These are phyloP conservation scores for Onthophagus sagittarius DNA, from an alignment of 2,888 invertebrate species.

Conservation along the genomic window DNA sequence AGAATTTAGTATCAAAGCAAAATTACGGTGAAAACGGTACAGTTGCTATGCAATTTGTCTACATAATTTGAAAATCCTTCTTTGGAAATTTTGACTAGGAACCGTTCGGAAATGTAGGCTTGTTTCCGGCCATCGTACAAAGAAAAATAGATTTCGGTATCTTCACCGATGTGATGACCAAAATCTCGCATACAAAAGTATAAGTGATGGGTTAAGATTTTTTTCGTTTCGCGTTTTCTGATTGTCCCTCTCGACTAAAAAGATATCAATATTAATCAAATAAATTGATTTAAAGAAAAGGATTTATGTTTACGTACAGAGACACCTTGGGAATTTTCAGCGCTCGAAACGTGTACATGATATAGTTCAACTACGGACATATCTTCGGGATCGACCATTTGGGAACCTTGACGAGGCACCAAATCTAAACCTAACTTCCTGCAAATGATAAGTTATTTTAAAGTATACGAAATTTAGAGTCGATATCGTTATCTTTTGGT, in stretches of 20 bases:
- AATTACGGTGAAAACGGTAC: constrained; percentile 75
- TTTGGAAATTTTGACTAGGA: constrained; percentile 82
- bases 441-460: constrained; percentile 39
- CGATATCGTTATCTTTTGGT: background rate
- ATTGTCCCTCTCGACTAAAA: constrained; percentile 55
- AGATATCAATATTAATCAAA: background rate
- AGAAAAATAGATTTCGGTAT: constrained; percentile 84
- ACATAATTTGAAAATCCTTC: constrained; percentile 88
- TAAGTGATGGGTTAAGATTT: constrained; percentile 70
- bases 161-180: constrained; percentile 83
- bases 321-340: constrained; percentile 64
- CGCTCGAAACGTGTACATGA: constrained; percentile 72
- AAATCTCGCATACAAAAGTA: constrained; percentile 87
- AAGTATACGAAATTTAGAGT: background rate
- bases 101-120: constrained; percentile 82
- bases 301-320: constrained; percentile 58
- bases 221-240: constrained; percentile 54
- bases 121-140: constrained; percentile 76
- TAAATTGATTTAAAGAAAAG: background rate
- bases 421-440: constrained; percentile 89
- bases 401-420: constrained; percentile 84
- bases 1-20: background rate
- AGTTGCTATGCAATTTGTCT: constrained; percentile 81
- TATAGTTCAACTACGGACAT: constrained; percentile 87
- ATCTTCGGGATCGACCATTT: constrained; percentile 85